Base-by-base conservation (phyloP, 1,140 invertebrate species). In the Sycophila sp. region DNA sequence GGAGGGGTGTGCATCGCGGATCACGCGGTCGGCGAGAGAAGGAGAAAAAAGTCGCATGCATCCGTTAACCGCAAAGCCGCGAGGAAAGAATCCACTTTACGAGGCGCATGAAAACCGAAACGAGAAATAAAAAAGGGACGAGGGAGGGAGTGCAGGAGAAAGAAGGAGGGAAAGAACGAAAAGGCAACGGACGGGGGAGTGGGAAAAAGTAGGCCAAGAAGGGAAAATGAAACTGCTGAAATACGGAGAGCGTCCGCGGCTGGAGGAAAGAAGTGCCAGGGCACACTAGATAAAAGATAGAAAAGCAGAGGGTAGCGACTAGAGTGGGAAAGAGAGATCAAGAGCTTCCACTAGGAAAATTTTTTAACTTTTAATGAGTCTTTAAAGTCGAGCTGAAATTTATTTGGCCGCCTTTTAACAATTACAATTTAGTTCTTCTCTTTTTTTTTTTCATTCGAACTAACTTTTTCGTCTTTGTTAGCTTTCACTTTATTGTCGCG, bases 11-110 rank as follows among this genome's bases (percentile, higher is more conserved):
- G 7, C n/a, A n/a, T n/a, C 17, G 42, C 7, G 7, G n/a, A n/a
- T n/a, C 17, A 22, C 7, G 42, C 17, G 11, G 17, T 22, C 19
- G 17, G 42, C 10, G 34, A 58, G 55, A 56, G 19, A 40, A 13
- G 26, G 11, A 45, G 42, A 28, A 47, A 62, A 47, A 47, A 42
- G 38, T 62, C 40, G 38, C 24, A 28, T 47, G 36, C n/a, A 38
- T 17, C 34, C 36, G 56, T 36, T 59, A 30, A 47, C 59, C 59
- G 59, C 59, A 62, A 62, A 62, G 40, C 42, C 40, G 38, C 40
- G 40, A 62, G 40, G 19, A 62, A 62, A 62, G 59, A 47, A 62
- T 62, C 59, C 59, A 62, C 59, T 62, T 62, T 62, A 62, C 59
- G 40, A 47, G 40, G 59, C 40, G 59, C 42, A 60, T 60, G 58